phyloP scores from a whole-genome alignment of 2,888 invertebrate genomes.

The Ichneumoninae sp. region DNA sequence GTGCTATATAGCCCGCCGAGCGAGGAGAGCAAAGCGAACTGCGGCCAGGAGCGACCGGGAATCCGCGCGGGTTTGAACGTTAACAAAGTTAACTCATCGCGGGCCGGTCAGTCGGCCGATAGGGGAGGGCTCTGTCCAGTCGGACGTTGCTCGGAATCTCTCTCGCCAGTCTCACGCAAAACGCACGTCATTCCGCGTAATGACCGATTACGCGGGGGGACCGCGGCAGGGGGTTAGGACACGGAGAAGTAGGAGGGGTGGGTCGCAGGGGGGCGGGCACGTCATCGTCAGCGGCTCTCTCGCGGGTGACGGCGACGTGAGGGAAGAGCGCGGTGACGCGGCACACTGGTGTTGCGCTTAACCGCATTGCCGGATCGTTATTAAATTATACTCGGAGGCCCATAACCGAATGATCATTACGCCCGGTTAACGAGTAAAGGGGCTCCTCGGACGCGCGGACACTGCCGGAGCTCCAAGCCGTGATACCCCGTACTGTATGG shows the following conservation, averaged over 20 bases:
- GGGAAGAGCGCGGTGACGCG: constrained; percentile 74
- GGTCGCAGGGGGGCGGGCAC: constrained; percentile 17
- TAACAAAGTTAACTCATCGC: constrained; percentile 79
- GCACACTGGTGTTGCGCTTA: constrained; percentile 77
- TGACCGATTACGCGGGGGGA: constrained; percentile 81
- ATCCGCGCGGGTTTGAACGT: constrained; percentile 76
- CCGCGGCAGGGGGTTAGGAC: constrained; percentile 48
- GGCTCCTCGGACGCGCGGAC: constrained; percentile 19
- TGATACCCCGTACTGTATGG: neutral
- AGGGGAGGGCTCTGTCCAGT: constrained; percentile 7
- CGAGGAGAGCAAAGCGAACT: constrained; percentile 56
- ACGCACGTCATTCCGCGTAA: constrained; percentile 84
- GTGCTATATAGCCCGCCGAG: constrained; percentile 29
- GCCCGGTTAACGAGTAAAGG: constrained; percentile 79
- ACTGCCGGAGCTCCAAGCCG: too few relatives aligned
- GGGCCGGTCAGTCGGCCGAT: constrained; percentile 23
- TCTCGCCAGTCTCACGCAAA: constrained; percentile 75
- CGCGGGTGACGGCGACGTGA: constrained; percentile 54
- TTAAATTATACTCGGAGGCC: constrained; percentile 82
- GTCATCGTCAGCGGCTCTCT: constrained; percentile 63
- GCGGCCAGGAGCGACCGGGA: constrained; percentile 71
- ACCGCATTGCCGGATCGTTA: constrained; percentile 81
- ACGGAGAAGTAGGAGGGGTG: constrained; percentile 4
- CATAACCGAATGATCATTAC: constrained; percentile 83
- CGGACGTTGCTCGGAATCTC: constrained; percentile 63